A percentile compares a stretch with the other conserved stretches of the same genome.
These are phyloP conservation scores for Cyanistes caeruleus DNA, from an alignment of 2,113 vertebrate genomes.

Conservation along the genomic window DNA sequence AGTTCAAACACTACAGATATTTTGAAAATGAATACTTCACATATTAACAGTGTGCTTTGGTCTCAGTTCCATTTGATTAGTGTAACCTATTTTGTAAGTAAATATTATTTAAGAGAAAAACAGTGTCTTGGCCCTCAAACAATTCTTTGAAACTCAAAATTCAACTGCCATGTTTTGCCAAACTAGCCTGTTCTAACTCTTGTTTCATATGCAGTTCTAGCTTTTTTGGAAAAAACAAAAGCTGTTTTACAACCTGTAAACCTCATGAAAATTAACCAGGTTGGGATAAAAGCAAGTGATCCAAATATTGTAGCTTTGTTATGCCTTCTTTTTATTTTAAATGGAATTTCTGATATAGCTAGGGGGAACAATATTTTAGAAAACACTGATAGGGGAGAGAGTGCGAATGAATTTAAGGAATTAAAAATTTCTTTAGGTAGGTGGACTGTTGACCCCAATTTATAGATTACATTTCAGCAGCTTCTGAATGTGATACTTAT, in stretches of 20 bases:
- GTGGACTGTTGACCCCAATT: not conserved
- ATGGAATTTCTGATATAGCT: not conserved
- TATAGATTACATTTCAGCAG: not conserved
- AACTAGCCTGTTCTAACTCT: not conserved
- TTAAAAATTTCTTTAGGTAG: not conserved
- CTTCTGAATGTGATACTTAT: not conserved
- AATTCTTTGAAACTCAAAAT: not conserved
- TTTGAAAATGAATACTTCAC: not conserved
- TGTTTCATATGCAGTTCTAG: not conserved
- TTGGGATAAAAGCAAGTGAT: not conserved
- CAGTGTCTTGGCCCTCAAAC: not conserved
- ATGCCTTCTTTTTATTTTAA: not conserved
- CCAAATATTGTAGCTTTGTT: not conserved
- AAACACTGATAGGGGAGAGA: not conserved
- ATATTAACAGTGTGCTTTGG: not conserved
- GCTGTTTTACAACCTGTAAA: not conserved
- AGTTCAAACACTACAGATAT: not conserved
- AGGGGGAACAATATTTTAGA: not conserved
- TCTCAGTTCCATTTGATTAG: not conserved
- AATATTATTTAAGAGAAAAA: not conserved
- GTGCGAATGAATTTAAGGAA: not conserved
- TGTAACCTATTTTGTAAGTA: not conserved
- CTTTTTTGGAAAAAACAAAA: fast-evolving
- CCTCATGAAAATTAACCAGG: not conserved
- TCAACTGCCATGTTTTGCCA: not conserved